Percentiles rank a stretch among this genome's conserved stretches.
Evolutionary conservation across 2,797 vertebrate genomes (phyloP).

Genomic region (Pseudocheirus occidentalis): DNA sequence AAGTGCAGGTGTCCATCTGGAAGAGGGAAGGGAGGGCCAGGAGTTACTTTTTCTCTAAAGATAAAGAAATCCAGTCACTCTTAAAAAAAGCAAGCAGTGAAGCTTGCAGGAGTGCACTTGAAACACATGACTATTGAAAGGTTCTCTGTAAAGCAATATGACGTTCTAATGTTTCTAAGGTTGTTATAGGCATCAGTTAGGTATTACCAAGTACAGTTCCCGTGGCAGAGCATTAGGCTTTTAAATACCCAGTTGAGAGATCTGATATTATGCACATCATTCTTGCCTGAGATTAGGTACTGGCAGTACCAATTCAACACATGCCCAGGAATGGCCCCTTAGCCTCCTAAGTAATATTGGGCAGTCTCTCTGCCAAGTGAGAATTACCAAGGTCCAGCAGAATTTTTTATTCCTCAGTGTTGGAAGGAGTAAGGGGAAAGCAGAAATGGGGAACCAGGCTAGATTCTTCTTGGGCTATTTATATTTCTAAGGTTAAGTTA

Average conservation of each 20-base stretch:
- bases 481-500: background rate
- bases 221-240: background rate
- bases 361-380: slow-evolving; percentile 28
- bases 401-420: background rate
- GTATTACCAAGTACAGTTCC: background rate
- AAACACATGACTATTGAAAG: background rate
- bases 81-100: background rate
- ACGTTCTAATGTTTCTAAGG: background rate
- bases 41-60: background rate
- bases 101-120: background rate
- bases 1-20: background rate
- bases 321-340: background rate
- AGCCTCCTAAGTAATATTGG: slow-evolving; percentile 8
- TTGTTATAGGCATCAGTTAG: background rate
- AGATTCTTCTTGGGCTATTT: background rate
- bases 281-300: background rate
- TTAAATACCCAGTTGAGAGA: background rate
- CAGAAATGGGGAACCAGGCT: background rate
- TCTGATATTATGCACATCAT: background rate
- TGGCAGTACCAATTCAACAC: background rate
- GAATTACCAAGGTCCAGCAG: background rate
- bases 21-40: background rate
- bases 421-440: background rate
- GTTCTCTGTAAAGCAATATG: background rate
- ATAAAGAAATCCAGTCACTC: background rate